Conservation (phyloP, 2,113 vertebrate genomes). For the Rostratula benghalensis region DNA sequence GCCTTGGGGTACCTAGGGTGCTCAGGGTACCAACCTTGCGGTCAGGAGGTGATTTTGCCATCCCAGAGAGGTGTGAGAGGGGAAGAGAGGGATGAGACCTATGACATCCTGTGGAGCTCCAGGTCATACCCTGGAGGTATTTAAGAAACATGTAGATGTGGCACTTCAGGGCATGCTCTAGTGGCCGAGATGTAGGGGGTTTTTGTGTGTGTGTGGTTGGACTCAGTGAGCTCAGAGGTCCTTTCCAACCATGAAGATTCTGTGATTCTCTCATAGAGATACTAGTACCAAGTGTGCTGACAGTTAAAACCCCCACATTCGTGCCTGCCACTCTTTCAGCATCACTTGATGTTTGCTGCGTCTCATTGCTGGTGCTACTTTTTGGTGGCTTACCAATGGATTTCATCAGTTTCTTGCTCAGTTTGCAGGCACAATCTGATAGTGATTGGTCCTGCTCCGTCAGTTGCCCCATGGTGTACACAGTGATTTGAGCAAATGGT, state of each 20-base stretch:
- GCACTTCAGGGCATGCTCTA: no score
- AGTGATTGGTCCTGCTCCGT: not conserved
- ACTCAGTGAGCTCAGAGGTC: no score
- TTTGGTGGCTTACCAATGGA: not conserved
- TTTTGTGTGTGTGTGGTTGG: no score
- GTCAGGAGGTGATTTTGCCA: not conserved
- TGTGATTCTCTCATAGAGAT: not conserved
- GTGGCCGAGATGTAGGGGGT: no score
- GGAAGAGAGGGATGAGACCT: not conserved
- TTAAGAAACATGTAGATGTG: no score
- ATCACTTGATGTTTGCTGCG: fast-evolving
- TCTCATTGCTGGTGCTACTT: not conserved
- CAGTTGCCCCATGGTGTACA: fast-evolving
- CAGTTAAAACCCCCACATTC: not conserved
- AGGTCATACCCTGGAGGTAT: fast-evolving
- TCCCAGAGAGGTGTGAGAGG: not conserved
- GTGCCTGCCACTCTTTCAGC: not conserved
- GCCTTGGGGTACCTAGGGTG: not conserved
- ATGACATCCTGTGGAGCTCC: not conserved
- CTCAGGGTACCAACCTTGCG: not conserved
- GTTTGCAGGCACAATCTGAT: not conserved
- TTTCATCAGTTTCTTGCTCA: not conserved
- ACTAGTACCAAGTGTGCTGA: not conserved
- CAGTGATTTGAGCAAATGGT: not conserved
- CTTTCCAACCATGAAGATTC: no score